Conservation (phyloP, 2,888 invertebrate species). For the Drosophila pseudotakahashii region DNA sequence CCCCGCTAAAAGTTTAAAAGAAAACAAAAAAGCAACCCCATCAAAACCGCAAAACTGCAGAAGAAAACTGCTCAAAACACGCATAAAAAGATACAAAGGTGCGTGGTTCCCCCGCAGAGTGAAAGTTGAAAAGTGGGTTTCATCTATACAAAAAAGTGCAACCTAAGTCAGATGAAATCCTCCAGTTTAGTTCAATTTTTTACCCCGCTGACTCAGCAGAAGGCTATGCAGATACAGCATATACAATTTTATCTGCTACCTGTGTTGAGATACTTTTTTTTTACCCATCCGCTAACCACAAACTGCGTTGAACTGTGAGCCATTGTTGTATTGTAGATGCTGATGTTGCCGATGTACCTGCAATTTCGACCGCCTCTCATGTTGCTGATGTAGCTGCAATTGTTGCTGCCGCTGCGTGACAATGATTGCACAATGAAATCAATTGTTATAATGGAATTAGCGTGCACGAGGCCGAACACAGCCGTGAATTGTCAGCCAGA, state of each 20-base stretch:
- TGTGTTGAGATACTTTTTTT: slow-evolving; percentile 41
- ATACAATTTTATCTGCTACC: slow-evolving; percentile 50
- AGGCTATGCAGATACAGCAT: slow-evolving; percentile 54
- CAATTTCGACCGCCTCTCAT: slow-evolving; percentile 11
- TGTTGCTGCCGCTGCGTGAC: slow-evolving; percentile 59
- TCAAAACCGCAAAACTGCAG: slow-evolving; percentile 45
- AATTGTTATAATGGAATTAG: slow-evolving; percentile 79
- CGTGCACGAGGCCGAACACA: slow-evolving; percentile 43
- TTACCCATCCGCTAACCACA: slow-evolving; percentile 57
- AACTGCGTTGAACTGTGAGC: slow-evolving; percentile 50
- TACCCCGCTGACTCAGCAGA: slow-evolving; percentile 56
- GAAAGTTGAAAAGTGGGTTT: slow-evolving; percentile 38
- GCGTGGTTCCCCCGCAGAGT: slow-evolving; percentile 23
- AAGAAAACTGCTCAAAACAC: slow-evolving; percentile 25
- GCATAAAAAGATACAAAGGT: slow-evolving; percentile 36
- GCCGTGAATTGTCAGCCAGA: slow-evolving; percentile 31
- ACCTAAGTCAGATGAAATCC: slow-evolving; percentile 8
- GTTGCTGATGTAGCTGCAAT: slow-evolving; percentile 16
- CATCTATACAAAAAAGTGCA: neutral
- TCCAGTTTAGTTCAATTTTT: slow-evolving; percentile 1
- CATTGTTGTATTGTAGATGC: slow-evolving; percentile 43
- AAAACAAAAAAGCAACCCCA: slow-evolving; percentile 8
- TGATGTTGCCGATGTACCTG: slow-evolving; percentile 19
- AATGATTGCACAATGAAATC: slow-evolving; percentile 77
- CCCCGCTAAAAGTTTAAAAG: slow-evolving; percentile 14